Conservation (phyloP, 1,140 invertebrate species). For the Choristoneura fumiferana region DNA sequence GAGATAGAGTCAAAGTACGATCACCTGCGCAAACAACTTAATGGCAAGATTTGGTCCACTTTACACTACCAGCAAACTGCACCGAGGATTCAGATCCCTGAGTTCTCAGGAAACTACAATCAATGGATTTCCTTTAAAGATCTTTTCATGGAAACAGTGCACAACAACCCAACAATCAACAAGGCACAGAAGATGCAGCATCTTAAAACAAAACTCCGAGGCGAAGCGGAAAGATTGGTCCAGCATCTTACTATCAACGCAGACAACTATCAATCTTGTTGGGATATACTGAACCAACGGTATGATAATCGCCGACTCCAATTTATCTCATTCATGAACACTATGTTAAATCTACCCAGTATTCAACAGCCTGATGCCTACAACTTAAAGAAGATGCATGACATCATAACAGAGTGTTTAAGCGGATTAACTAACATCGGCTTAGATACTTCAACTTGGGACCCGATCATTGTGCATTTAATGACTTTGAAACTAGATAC, state of each 20-base stretch:
- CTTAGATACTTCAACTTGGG: slow-evolving; percentile 27
- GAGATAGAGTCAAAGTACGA: slow-evolving; percentile 4
- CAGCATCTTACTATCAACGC: not conserved
- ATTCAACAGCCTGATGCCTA: slow-evolving; percentile 23
- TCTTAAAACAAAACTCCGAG: slow-evolving; percentile 12
- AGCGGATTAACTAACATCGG: slow-evolving; percentile 27
- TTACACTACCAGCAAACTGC: not conserved
- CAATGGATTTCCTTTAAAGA: slow-evolving; percentile 19
- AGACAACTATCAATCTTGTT: not conserved
- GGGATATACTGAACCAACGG: not conserved
- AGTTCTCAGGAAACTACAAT: not conserved
- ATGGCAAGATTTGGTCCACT: not conserved
- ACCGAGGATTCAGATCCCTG: not conserved
- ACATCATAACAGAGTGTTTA: slow-evolving; percentile 29
- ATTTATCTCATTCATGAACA: slow-evolving; percentile 26
- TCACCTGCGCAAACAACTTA: not conserved
- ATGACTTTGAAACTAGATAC: slow-evolving; percentile 26
- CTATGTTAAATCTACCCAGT: slow-evolving; percentile 17
- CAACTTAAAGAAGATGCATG: slow-evolving; percentile 28
- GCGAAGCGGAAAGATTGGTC: not conserved
- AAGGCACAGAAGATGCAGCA: slow-evolving; percentile 14
- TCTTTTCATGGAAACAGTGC: slow-evolving; percentile 1
- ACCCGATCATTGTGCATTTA: slow-evolving; percentile 30
- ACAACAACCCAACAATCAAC: slow-evolving; percentile 7
- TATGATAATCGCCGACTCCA: slow-evolving; percentile 25